These are phyloP conservation scores for Drosophila anomalata DNA, from an alignment of 2,888 invertebrate species.

Conservation along the genomic window DNA sequence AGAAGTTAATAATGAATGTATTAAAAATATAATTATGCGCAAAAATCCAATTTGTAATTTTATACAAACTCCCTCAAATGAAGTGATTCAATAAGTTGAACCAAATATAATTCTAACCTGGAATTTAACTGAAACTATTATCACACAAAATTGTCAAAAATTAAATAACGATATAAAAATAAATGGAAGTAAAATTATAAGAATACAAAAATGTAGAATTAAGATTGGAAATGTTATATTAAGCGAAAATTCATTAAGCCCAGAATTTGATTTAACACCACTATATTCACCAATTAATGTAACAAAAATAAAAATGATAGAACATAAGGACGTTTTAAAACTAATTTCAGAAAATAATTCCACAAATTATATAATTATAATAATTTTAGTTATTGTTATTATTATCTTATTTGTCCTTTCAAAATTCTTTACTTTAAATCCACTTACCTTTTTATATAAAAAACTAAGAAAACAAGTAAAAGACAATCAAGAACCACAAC, in stretches of 20 bases:
- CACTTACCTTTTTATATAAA: neutral
- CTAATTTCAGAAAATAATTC: constrained; percentile 4
- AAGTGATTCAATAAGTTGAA: constrained; percentile 4
- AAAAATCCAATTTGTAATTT: constrained; percentile 6
- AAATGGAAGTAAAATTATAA: constrained; percentile 3
- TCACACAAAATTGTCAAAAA: constrained; percentile 6
- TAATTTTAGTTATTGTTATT: neutral
- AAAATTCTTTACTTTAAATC: neutral
- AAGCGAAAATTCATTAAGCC: constrained; percentile 1
- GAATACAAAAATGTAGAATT: neutral
- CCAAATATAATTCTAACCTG: constrained; percentile 1
- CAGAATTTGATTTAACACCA: constrained; percentile 3
- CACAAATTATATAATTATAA: neutral
- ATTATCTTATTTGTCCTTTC: neutral
- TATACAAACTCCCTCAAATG: neutral
- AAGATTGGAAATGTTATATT: constrained; percentile 1
- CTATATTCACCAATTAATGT: neutral
- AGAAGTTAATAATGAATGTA: neutral
- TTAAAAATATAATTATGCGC: neutral
- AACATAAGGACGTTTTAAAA: neutral
- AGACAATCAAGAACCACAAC: neutral
- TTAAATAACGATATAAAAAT: constrained; percentile 6
- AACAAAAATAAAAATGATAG: neutral
- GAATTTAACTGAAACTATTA: constrained; percentile 4
- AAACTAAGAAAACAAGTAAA: constrained; percentile 5